Evolutionary conservation across 2,888 invertebrate species (phyloP), one percentile per base, ranked within the genome.

Genomic region (Parnassius orleans): DNA sequence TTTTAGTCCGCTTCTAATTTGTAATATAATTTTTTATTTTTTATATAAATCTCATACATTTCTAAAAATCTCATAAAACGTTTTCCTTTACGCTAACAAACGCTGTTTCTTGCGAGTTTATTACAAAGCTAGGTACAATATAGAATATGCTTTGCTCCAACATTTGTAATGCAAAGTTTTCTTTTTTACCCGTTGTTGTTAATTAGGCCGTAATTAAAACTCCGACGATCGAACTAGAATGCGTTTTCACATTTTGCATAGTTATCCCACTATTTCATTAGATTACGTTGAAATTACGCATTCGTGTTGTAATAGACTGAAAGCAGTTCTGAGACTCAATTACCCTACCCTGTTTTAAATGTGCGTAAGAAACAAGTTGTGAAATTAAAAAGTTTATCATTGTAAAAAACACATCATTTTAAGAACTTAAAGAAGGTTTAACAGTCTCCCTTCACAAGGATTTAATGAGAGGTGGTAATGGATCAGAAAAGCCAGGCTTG

Each of bases 141-240:
- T 33, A 33, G 33, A 33, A 7, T 33, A 33, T 33, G 33, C 33
- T 7, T 33, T 24, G 44, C 15, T 46, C 50, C 10, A 59, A 46
- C 24, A 46, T 24, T 47, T 15, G 46, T 14, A 52, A 14, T 46
- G 46, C 44, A 44, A 19, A 19, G 42, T 46, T 53, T 14, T 14
- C 15, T 59, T 42, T 33, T 53, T 53, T 41, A 11, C 51, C 50
- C n/a, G 43, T 24, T 12, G 10, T 1, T 52, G 52, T 42, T 57
- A 62, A 62, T 57, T 57, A 57, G 57, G 53, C 33, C 48, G n/a
- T 57, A 57, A 62, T 62, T 62, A 48, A 50, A 62, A 62, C 62
- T 53, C 47, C 42, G 48, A 53, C 56, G 53, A 50, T 57, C 50
- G 53, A 47, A 57, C 51, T 57, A 47, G 57, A 48, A 57, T 53